Base-by-base conservation (phyloP, 2,113 vertebrate species). In the Pogonocichla stellata region DNA sequence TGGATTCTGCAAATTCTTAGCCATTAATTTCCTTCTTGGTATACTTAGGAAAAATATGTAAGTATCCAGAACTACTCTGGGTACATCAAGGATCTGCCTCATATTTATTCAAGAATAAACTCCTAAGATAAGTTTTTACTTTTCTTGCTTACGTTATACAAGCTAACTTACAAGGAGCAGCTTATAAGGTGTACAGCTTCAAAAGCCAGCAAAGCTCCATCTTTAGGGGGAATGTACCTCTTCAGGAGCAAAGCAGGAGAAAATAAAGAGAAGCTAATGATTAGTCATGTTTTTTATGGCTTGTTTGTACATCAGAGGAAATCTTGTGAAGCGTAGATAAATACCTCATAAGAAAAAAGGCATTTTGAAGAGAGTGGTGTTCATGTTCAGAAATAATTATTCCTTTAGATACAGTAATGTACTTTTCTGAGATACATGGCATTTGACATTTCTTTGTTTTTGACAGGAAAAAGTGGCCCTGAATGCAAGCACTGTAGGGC, bases 401-500 rank as follows among this genome's bases (percentile, higher is more conserved):
- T 77, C n/a, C n/a, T 38, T 50, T 88, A 73, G 23, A 23, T 62
- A 54, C 13, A 72, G 7, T 72, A 65, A 64, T 72, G n/a, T 45
- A 31, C 24, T 85, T 83, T 54, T 79, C 66, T 93, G 79, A 95
- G 81, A 87, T 50, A 71, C 31, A 29, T 87, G 25, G 50, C 45
- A 33, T 93, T 95, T 95, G 57, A 72, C 38, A 75, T 96, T 72
- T 95, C 15, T 96, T 96, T 97, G 83, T 95, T 80, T 91, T 88
- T 96, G 95, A 66, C 96, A 99, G 99, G 99, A 92, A 99, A 99
- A 97, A 99, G 99, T 96, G 99, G 99, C 58, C 99, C 99, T 8
- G 99, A 99, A 97, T 99, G 99, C 97, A 99, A 99, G 95, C 98
- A 99, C 97, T 99, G 99, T 98, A 99, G 99, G 95, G 99, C 99